phyloP scores from a whole-genome alignment of 1,140 invertebrate species.

The Heliothis virescens region DNA sequence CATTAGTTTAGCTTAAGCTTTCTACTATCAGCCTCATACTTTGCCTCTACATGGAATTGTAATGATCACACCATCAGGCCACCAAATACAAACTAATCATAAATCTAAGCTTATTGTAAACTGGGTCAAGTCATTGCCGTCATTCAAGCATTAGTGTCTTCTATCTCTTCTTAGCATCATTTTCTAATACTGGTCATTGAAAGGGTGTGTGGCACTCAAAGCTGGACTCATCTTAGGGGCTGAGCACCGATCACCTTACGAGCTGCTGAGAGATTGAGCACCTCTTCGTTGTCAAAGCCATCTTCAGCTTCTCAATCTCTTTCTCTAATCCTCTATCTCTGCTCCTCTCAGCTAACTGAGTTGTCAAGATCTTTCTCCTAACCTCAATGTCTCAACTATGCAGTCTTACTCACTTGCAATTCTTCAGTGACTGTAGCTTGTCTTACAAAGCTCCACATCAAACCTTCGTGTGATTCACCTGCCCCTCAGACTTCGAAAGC shows the following conservation, averaged over 20 bases:
- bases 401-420: slow-evolving; percentile 78
- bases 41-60: slow-evolving; percentile 36
- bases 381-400: slow-evolving; percentile 76
- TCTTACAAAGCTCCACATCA: slow-evolving; percentile 77
- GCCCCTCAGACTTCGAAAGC: slow-evolving; percentile 68
- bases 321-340: slow-evolving; percentile 77
- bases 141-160: slow-evolving; percentile 79
- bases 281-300: slow-evolving; percentile 75
- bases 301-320: slow-evolving; percentile 73
- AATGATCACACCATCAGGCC: slow-evolving; percentile 37
- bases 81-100: slow-evolving; percentile 17
- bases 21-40: slow-evolving; percentile 46
- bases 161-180: slow-evolving; percentile 81
- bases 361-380: slow-evolving; percentile 74
- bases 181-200: slow-evolving; percentile 76
- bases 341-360: slow-evolving; percentile 71
- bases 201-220: slow-evolving; percentile 71
- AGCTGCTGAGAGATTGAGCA: slow-evolving; percentile 65
- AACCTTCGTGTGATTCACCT: slow-evolving; percentile 73
- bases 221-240: slow-evolving; percentile 77
- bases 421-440: slow-evolving; percentile 77
- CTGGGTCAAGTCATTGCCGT: slow-evolving; percentile 76
- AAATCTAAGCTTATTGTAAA: slow-evolving; percentile 47
- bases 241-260: slow-evolving; percentile 77
- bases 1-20: slow-evolving; percentile 21